Evolutionary conservation across 2,888 invertebrate genomes (phyloP).

Genomic region (Plebejus melissa): DNA sequence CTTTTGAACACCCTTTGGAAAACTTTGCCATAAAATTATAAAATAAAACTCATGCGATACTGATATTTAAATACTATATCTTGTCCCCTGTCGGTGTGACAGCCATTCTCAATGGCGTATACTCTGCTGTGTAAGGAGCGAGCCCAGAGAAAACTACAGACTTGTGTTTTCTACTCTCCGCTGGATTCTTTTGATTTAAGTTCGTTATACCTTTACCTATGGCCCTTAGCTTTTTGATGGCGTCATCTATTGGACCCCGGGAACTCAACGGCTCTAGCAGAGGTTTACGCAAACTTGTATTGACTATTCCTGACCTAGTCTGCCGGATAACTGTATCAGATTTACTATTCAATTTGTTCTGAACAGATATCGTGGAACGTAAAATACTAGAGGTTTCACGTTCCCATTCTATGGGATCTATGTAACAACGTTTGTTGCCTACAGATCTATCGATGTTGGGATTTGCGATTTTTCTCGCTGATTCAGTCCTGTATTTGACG

Average conservation of each 20-base stretch:
- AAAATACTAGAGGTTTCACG: conserved; percentile 78
- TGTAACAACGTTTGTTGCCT: conserved; percentile 76
- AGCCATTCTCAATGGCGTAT: conserved; percentile 62
- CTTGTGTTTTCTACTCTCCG: conserved; percentile 52
- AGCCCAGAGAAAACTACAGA: conserved; percentile 61
- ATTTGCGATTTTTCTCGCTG: conserved; percentile 62
- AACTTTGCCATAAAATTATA: background rate
- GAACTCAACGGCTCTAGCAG: conserved; percentile 49
- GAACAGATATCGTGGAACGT: conserved; percentile 68
- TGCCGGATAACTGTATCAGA: conserved; percentile 53
- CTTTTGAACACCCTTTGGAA: conserved; percentile 31
- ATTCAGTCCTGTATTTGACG: conserved; percentile 66
- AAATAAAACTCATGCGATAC: background rate
- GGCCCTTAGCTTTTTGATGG: conserved; percentile 67
- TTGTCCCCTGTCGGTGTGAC: conserved; percentile 52
- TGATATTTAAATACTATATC: background rate
- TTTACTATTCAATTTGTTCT: conserved; percentile 57
- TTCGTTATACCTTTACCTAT: conserved; percentile 68
- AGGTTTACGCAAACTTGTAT: conserved; percentile 46
- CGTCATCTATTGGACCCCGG: conserved; percentile 50
- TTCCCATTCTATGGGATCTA: conserved; percentile 76
- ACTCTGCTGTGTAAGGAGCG: conserved; percentile 53
- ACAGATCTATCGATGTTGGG: conserved; percentile 68
- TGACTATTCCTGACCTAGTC: conserved; percentile 56
- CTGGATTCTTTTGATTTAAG: conserved; percentile 52